Evolutionary conservation across 2,888 invertebrate species (phyloP).

Genomic region (Halictus quadricinctus): DNA sequence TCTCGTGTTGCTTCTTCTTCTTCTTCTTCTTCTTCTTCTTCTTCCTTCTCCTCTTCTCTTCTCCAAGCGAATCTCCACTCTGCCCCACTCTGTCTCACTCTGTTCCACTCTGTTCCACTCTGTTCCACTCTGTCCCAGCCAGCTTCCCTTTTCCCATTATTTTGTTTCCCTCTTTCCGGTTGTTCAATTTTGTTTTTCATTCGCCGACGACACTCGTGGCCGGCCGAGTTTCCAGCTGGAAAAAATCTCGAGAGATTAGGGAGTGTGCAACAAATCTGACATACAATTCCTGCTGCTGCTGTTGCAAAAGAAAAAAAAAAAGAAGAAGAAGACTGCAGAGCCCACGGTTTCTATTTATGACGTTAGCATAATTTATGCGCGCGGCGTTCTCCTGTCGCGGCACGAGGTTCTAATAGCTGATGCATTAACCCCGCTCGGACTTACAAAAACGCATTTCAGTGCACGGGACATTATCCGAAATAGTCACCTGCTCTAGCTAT

Average conservation of each 20-base stretch:
- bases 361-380: constrained; percentile 31
- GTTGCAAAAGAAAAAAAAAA: neutral
- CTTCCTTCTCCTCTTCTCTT: neutral
- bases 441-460: constrained; percentile 13
- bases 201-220: neutral
- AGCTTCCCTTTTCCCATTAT: constrained; percentile 3
- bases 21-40: neutral
- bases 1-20: neutral
- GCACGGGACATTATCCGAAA: constrained; percentile 19
- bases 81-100: neutral
- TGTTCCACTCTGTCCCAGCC: neutral
- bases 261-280: constrained; percentile 25
- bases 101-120: neutral
- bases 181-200: constrained; percentile 37
- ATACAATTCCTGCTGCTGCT: constrained; percentile 26
- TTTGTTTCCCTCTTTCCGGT: constrained; percentile 12
- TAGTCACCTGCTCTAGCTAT: neutral
- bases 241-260: constrained; percentile 34
- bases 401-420: constrained; percentile 27
- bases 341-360: constrained; percentile 14
- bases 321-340: neutral
- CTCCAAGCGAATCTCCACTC: neutral
- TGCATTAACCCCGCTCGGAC: constrained; percentile 4
- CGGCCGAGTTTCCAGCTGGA: neutral
- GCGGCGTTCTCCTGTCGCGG: neutral